Conservation (phyloP, 2,797 vertebrate genomes). For the Phrynocephalus guinanensis region DNA sequence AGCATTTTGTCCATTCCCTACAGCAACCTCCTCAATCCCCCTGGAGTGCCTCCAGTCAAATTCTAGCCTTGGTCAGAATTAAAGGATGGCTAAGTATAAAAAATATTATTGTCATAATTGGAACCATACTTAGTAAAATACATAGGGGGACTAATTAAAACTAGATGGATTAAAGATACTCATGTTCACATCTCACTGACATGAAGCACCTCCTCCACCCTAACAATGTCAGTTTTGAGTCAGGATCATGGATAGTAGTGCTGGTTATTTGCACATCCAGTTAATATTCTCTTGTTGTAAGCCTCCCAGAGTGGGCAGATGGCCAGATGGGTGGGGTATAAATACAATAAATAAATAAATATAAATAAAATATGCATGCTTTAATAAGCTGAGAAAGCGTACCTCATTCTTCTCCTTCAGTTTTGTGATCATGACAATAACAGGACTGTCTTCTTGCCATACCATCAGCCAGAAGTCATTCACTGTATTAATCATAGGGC, state of each 20-base stretch:
- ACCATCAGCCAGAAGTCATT: slow-evolving; percentile 99
- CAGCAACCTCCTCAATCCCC: too few species aligned
- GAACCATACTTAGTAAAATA: not conserved
- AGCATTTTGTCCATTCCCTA: too few species aligned
- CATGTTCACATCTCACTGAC: not conserved
- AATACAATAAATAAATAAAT: too few species aligned
- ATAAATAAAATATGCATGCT: too few species aligned
- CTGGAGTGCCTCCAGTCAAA: too few species aligned
- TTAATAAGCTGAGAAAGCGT: slow-evolving; percentile 54
- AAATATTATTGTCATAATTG: not conserved
- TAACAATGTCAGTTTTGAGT: not conserved
- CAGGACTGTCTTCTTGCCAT: slow-evolving; percentile 93
- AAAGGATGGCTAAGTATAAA: too few species aligned
- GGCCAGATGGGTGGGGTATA: too few species aligned
- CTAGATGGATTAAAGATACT: not conserved
- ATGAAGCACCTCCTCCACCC: not conserved
- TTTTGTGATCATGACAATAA: slow-evolving; percentile 98
- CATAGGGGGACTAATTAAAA: not conserved
- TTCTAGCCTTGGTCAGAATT: too few species aligned
- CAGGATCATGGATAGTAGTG: not conserved
- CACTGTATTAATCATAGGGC: slow-evolving; percentile 98
- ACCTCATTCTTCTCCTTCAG: slow-evolving; percentile 99
- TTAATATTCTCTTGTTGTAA: slow-evolving; percentile 7
- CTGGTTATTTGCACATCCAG: not conserved
- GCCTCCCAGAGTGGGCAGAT: too few species aligned